phyloP scores from a whole-genome alignment of 2,797 vertebrate species.

The Myoxocephalus aenaeus region DNA sequence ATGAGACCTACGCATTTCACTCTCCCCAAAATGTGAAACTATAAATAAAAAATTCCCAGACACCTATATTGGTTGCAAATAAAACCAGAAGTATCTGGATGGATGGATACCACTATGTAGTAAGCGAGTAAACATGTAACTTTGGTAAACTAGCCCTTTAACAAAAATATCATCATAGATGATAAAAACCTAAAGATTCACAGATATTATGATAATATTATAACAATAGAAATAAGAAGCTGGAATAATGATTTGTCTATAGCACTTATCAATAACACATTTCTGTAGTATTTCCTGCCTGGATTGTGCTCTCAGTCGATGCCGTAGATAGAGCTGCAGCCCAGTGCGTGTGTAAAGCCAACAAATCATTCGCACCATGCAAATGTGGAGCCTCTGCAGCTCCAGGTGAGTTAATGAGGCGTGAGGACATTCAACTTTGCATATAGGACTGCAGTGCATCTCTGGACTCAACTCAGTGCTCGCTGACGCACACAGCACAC shows the following conservation, averaged over 20 bases:
- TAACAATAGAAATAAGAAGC: not conserved
- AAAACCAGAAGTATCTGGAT: not conserved
- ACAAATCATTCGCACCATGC: constrained; percentile 5
- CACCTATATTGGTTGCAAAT: not conserved
- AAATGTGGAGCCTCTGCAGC: constrained; percentile 37
- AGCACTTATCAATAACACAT: not conserved
- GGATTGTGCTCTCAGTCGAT: not conserved
- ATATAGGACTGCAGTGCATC: constrained; percentile 22
- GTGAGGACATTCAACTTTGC: constrained; percentile 54
- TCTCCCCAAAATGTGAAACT: not conserved
- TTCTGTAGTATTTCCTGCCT: not conserved
- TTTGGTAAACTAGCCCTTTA: not conserved
- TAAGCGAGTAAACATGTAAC: not conserved
- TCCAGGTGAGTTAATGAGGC: constrained; percentile 2
- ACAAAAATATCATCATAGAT: not conserved
- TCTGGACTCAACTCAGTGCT: not conserved
- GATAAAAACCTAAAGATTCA: not conserved
- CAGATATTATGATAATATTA: not conserved
- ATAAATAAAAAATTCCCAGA: not conserved
- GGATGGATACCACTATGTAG: not conserved
- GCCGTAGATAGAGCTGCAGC: constrained; percentile 24
- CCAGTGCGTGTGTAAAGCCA: not conserved
- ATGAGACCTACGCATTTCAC: not conserved
- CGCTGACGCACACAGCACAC: not conserved
- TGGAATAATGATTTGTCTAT: not conserved